These are phyloP conservation scores for Drosophila quadrilineata DNA, from an alignment of 1,140 invertebrate genomes.

Conservation along the genomic window DNA sequence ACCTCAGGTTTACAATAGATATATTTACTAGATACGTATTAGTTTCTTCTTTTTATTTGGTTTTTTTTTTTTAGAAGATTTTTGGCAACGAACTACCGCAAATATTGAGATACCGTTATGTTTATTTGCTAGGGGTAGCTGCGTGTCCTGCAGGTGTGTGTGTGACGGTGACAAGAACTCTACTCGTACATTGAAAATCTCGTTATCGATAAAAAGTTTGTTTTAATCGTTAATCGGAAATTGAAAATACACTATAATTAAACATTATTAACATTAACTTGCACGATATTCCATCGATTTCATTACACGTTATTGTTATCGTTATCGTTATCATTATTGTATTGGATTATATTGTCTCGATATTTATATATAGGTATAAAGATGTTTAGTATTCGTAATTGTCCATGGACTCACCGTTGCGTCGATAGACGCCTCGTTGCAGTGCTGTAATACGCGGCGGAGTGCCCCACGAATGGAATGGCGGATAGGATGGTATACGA, in stretches of 20 bases:
- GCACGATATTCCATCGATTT: too few species aligned
- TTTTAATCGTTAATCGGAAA: constrained; percentile 12
- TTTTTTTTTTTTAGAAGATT: too few species aligned
- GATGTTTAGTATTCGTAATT: constrained; percentile 68
- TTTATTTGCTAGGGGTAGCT: constrained; percentile 44
- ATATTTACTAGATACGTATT: constrained; percentile 34
- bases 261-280: constrained; percentile 20
- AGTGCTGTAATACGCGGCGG: constrained; percentile 80
- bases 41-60: too few species aligned
- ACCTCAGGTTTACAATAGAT: constrained; percentile 47
- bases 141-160: constrained; percentile 46
- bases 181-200: constrained; percentile 18
- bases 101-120: constrained; percentile 22
- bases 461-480: constrained; percentile 76
- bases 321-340: constrained; percentile 31
- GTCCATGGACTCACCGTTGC: constrained; percentile 60
- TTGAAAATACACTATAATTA: constrained; percentile 32
- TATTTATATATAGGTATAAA: constrained; percentile 37
- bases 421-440: constrained; percentile 75
- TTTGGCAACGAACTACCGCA: constrained; percentile 44
- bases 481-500: constrained; percentile 30
- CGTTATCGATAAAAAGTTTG: too few species aligned
- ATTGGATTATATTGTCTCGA: constrained; percentile 38
- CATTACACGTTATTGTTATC: too few species aligned
- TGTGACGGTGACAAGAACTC: constrained; percentile 38